These are phyloP conservation scores for Brachyhypopomus gauderio DNA, from an alignment of 2,113 vertebrate species.

Conservation along the genomic window DNA sequence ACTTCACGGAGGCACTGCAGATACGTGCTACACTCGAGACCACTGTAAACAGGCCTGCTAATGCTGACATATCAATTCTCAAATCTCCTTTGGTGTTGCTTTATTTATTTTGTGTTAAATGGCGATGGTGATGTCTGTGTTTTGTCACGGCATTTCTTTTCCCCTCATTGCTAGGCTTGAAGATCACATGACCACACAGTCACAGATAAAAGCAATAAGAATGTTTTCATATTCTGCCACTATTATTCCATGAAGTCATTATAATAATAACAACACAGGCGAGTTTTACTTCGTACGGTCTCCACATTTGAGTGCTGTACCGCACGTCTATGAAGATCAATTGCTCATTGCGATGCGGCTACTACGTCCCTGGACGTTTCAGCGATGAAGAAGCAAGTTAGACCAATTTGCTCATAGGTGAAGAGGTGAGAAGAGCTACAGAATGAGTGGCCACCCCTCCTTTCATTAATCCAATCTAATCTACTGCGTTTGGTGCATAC, in stretches of 20 bases:
- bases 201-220: background rate
- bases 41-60: background rate
- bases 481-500: slow-evolving; percentile 40
- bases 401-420: slow-evolving; percentile 49
- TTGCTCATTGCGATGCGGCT: slow-evolving; percentile 35
- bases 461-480: slow-evolving; percentile 46
- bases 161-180: background rate
- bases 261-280: slow-evolving; percentile 7
- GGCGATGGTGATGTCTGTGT: background rate
- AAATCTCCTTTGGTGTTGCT: background rate
- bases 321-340: slow-evolving; percentile 27
- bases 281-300: background rate
- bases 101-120: background rate
- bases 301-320: background rate
- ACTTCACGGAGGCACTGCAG: background rate
- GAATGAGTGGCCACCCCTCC: slow-evolving; percentile 43
- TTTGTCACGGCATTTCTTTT: background rate
- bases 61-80: background rate
- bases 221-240: background rate
- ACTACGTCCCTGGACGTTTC: slow-evolving; percentile 27
- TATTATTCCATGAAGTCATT: slow-evolving; percentile 16
- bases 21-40: background rate
- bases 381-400: slow-evolving; percentile 43
- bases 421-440: slow-evolving; percentile 28
- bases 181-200: background rate